phyloP scores from a whole-genome alignment of 2,113 vertebrate species.

The Paralichthys olivaceus region DNA sequence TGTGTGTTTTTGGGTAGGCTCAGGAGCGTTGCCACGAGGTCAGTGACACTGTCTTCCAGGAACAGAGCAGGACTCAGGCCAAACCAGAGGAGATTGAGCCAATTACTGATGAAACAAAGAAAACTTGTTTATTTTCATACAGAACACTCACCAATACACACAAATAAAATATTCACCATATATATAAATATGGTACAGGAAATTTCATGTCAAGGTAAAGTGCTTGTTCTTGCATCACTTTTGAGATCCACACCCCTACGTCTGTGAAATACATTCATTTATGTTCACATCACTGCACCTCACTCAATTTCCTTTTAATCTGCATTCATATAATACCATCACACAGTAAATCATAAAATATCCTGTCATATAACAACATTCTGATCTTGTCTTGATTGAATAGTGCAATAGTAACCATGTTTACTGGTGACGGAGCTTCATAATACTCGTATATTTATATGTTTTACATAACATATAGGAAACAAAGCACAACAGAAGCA shows the following conservation, averaged over 20 bases:
- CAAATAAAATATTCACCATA: conserved; percentile 44
- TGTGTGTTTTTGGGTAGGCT: conserved; percentile 22
- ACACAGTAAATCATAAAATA: too few relatives aligned
- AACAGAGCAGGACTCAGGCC: conserved; percentile 28
- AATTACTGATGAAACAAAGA: conserved; percentile 55
- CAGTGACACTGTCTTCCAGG: conserved; percentile 54
- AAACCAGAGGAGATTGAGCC: conserved; percentile 30
- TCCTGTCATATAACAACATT: too few relatives aligned
- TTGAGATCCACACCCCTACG: background rate
- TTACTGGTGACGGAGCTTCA: too few relatives aligned
- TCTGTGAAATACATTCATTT: background rate
- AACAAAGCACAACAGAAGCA: background rate
- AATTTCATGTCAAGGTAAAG: conserved; percentile 2
- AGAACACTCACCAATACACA: conserved; percentile 29
- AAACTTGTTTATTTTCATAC: conserved; percentile 27
- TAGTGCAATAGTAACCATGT: too few relatives aligned
- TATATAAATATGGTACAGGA: conserved; percentile 18
- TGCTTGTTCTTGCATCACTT: conserved; percentile 11
- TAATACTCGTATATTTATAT: too few relatives aligned
- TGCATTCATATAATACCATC: too few relatives aligned
- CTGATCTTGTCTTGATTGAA: too few relatives aligned
- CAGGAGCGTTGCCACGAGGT: conserved; percentile 52
- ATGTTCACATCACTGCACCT: background rate
- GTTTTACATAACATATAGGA: background rate
- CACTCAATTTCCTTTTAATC: background rate